Evolutionary conservation across 1,140 invertebrate species (phyloP), one percentile per base, ranked within the genome.

Genomic region (Aplysia californica): DNA sequence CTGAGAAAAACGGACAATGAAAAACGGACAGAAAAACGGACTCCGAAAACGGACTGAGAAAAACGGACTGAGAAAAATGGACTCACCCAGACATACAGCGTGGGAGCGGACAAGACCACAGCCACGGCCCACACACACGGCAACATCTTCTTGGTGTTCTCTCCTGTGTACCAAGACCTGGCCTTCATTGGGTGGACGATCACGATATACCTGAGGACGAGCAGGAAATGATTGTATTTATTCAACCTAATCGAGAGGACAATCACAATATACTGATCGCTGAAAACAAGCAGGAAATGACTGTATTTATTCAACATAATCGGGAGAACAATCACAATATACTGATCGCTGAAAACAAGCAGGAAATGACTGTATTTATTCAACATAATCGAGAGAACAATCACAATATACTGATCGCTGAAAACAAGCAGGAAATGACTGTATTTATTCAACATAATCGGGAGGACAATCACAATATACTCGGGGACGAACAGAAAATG

Each of bases 111-210:
- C 1, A 88, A 68, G 1, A 83, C 38, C 26, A 83, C 56, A 1
- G 94, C 92, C 1, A 92, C 79, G 0, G 92, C 78, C 94, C 94
- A 95, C 3, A 92, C 93, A 31, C 91, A 84, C n/a, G 92, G 84
- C 58, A 94, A 92, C 56, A 94, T 93, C 79, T 91, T 92, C 79
- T 92, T 92, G 0, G 94, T 93, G 83, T 94, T 93, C 78, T 93
- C 93, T 72, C 93, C 92, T 0, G 93, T 94, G 78, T 93, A 94
- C n/a, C 93, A 92, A 81, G 94, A 94, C 76, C 94, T 92, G 2
- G 94, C 93, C 82, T 91, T 92, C 92, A 95, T 94, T 2, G 94
- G 94, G 89, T 94, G 93, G 44, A 94, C 92, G 74, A 95, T 95
- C 6, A 94, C 94, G 69, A 95, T 93, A 86, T 94, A 95, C 82